Evolutionary conservation across 2,888 invertebrate genomes (phyloP), one percentile per base, ranked within the genome.

Genomic region (Melanostoma mellinum): DNA sequence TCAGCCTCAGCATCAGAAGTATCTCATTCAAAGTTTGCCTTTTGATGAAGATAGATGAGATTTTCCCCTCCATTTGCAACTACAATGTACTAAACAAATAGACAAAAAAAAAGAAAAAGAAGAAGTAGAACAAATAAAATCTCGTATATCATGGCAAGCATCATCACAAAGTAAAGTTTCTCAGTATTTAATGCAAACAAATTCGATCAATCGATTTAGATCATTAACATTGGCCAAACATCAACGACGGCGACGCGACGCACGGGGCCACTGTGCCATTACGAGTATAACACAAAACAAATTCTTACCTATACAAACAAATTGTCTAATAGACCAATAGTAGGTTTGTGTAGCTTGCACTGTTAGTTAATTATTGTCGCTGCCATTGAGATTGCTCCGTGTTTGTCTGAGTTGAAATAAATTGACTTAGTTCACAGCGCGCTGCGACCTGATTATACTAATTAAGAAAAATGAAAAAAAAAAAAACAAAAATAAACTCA

Each of bases 201-300:
- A 81, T 77, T 76, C 81, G 77, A 76, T 81, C 67, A 72, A 81
- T 77, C 76, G 76, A 81, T 76, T 53, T 67, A 72, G 81, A 81
- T 81, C 81, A 81, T 81, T 81, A 76, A 76, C 76, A 67, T 48
- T 67, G 68, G 74, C 50, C 67, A 52, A 61, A 76, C 71, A 55
- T 65, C 76, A 69, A 71, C 46, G 36, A 60, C 6, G 36, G 3
- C 40, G 40, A 32, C 58, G 3, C 40, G 40, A 32, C 58, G 69
- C 40, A 40, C 40, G 40, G 33, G 48, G 36, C 30, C 5, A 40
- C 10, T 36, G 33, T 52, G 6, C 33, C n/a, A 8, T 32, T 4
- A 6, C 8, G 3, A 8, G 3, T 9, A 30, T 33, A 33, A 61
- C 10, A n/a, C 35, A 50, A 32, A 33, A 53, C 6, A 46, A 9